Conservation (phyloP, 2,888 invertebrate genomes). For the Leptinotarsa rubiginosa region DNA sequence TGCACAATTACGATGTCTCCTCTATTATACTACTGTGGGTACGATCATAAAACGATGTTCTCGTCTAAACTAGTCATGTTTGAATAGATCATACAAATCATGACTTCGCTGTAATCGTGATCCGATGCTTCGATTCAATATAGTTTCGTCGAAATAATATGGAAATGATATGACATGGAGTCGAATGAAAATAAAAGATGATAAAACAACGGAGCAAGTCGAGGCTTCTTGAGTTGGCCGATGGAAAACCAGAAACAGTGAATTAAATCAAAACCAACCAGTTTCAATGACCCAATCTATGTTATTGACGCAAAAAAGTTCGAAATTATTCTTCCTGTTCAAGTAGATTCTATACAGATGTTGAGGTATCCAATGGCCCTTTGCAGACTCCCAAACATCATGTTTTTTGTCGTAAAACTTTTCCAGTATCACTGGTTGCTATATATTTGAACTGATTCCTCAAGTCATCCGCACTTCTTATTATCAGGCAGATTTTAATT, state of each 20-base stretch:
- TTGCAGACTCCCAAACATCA: too few relatives aligned
- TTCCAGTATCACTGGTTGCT: too few relatives aligned
- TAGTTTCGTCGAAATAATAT: conserved; percentile 37
- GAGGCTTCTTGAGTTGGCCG: conserved; percentile 13
- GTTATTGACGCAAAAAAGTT: too few relatives aligned
- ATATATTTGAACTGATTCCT: too few relatives aligned
- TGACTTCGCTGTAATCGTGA: conserved; percentile 41
- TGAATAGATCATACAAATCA: conserved; percentile 42
- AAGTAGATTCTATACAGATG: too few relatives aligned
- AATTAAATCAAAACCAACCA: too few relatives aligned
- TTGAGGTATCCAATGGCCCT: too few relatives aligned
- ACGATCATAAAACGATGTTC: conserved; percentile 34
- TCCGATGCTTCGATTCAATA: conserved; percentile 32
- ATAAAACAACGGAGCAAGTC: conserved; percentile 1
- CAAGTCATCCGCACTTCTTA: too few relatives aligned
- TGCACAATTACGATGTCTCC: conserved; percentile 37
- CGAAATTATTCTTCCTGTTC: too few relatives aligned
- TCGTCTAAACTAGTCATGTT: conserved; percentile 38
- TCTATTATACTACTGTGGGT: conserved; percentile 40
- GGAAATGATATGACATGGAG: conserved; percentile 40
- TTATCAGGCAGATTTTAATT: too few relatives aligned
- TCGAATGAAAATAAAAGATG: conserved; percentile 18
- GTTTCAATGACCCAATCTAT: too few relatives aligned
- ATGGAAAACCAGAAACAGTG: background rate
- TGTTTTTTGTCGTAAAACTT: too few relatives aligned